Percentiles rank a stretch among this genome's conserved stretches.
Conservation (phyloP, 2,113 vertebrate species). For the Ictidomys tridecemlineatus region DNA sequence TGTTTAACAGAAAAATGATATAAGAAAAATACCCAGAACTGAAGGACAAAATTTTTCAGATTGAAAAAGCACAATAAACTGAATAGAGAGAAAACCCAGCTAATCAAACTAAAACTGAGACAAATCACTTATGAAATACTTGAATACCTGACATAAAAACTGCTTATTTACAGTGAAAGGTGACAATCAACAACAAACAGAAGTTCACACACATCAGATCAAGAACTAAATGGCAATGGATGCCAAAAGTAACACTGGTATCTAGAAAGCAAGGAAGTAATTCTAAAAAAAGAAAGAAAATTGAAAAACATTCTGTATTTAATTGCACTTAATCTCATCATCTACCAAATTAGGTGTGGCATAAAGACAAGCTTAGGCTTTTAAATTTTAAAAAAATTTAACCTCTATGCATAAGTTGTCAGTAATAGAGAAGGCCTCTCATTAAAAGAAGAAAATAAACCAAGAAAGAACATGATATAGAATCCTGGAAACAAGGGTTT, state of each 20-base stretch:
- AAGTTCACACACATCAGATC: not conserved
- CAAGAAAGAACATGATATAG: not conserved
- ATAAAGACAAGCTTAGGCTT: not conserved
- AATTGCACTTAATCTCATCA: not conserved
- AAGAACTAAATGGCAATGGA: not conserved
- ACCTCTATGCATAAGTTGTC: not conserved
- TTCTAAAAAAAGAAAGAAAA: not conserved
- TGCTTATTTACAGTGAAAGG: not conserved
- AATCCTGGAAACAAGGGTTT: not conserved
- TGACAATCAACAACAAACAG: not conserved
- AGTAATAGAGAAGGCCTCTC: not conserved
- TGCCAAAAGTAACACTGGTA: not conserved
- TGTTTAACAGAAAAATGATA: not conserved
- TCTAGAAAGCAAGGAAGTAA: not conserved
- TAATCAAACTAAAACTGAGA: not conserved
- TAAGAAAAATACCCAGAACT: not conserved
- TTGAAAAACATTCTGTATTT: too few species aligned
- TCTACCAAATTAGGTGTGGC: not conserved
- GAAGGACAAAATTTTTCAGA: not conserved
- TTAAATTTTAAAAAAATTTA: not conserved
- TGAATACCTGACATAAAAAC: not conserved
- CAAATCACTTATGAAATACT: not conserved
- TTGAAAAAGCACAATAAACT: not conserved
- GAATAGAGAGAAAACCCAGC: not conserved
- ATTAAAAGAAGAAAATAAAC: constrained; percentile 44